Conservation (phyloP, 2,888 invertebrate genomes). For the Amorpha juglandis region DNA sequence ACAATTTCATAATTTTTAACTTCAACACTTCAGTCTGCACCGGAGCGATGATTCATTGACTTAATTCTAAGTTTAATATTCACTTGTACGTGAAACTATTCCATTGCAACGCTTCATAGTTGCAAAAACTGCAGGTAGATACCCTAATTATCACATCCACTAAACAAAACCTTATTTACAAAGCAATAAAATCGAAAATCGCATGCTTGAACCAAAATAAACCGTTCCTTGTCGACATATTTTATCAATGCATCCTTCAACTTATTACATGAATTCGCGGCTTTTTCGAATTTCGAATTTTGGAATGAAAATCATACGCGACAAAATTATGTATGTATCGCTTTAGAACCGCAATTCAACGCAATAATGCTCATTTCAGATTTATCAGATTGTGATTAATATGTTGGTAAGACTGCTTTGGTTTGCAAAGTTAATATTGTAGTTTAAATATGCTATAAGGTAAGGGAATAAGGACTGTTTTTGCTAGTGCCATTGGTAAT, state of each 20-base stretch:
- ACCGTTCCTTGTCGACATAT: slow-evolving; percentile 28
- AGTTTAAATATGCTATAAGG: slow-evolving; percentile 21
- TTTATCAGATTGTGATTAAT: slow-evolving; percentile 23
- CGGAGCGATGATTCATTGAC: too few species aligned
- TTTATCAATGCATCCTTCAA: slow-evolving; percentile 39
- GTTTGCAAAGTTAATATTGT: slow-evolving; percentile 34
- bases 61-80: background rate
- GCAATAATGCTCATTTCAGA: slow-evolving; percentile 30
- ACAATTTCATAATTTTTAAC: too few species aligned
- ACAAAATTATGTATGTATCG: slow-evolving; percentile 17
- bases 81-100: slow-evolving; percentile 3
- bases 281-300: slow-evolving; percentile 37
- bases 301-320: slow-evolving; percentile 33
- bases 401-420: slow-evolving; percentile 34
- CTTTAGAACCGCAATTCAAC: background rate
- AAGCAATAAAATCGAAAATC: slow-evolving; percentile 28
- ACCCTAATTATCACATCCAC: slow-evolving; percentile 7
- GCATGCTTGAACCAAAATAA: slow-evolving; percentile 5
- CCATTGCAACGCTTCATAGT: background rate
- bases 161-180: background rate
- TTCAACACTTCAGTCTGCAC: too few species aligned
- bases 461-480: slow-evolving; percentile 24
- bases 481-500: background rate
- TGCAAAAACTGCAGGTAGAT: slow-evolving; percentile 24
- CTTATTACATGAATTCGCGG: slow-evolving; percentile 39